Conservation (phyloP, 2,113 vertebrate genomes). For the Engystomops pustulosus region DNA sequence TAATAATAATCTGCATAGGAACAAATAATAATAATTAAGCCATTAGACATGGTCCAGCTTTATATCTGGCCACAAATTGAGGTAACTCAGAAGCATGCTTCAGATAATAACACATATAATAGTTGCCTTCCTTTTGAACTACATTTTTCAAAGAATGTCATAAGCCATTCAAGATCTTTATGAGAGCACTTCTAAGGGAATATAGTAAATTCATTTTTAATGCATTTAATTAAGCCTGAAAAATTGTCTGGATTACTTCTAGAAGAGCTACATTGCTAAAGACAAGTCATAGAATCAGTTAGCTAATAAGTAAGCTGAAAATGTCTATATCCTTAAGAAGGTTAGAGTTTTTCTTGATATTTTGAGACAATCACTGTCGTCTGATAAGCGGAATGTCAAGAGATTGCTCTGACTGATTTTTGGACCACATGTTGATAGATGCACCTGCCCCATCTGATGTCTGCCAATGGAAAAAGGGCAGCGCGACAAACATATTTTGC, state of each 20-base stretch:
- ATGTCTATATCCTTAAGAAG: neutral
- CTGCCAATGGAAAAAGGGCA: slow-evolving; percentile 35
- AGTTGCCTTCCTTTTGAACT: neutral
- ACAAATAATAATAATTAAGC: neutral
- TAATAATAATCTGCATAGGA: neutral
- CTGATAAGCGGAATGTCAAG: neutral
- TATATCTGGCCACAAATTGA: too few species aligned
- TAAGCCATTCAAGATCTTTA: neutral
- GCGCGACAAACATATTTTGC: slow-evolving; percentile 1
- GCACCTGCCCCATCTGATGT: neutral
- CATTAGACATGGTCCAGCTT: too few species aligned
- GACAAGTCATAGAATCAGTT: neutral
- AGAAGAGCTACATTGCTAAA: neutral
- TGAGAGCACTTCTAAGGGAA: neutral
- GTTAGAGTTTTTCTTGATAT: neutral
- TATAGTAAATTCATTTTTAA: neutral
- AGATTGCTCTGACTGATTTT: slow-evolving; percentile 30
- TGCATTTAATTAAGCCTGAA: neutral
- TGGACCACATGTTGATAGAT: slow-evolving; percentile 19
- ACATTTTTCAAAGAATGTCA: neutral
- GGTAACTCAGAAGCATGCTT: neutral
- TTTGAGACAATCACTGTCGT: neutral
- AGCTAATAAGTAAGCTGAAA: neutral
- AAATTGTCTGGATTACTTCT: neutral
- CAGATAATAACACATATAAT: neutral